phyloP scores from a whole-genome alignment of 1,140 invertebrate genomes.

The Macrobrachium rosenbergii region DNA sequence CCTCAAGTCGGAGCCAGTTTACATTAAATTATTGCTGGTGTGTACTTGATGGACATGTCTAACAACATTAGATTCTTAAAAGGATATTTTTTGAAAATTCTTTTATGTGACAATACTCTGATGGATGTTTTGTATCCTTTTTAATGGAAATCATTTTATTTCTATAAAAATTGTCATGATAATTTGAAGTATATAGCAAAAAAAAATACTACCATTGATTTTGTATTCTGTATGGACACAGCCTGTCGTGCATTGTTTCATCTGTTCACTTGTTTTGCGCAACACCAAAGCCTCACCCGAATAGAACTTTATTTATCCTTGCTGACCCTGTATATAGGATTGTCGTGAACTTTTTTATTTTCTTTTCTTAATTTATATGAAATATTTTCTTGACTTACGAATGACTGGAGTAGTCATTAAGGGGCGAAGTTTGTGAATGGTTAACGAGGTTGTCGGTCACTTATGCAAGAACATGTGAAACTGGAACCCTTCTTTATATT shows the following conservation, averaged over 20 bases:
- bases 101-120: no score
- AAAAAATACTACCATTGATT: not conserved
- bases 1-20: no score
- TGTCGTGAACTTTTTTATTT: constrained; percentile 48
- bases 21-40: no score
- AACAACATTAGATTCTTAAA: no score
- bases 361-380: constrained; percentile 47
- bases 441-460: constrained; percentile 46
- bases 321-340: constrained; percentile 57
- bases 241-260: constrained; percentile 1
- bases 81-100: no score
- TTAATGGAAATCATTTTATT: no score
- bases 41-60: no score
- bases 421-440: constrained; percentile 62
- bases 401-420: constrained; percentile 59
- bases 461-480: constrained; percentile 57
- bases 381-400: constrained; percentile 44
- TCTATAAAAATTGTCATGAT: no score
- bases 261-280: constrained; percentile 20
- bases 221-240: not conserved
- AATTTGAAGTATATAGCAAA: not conserved
- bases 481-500: constrained; percentile 46
- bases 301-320: constrained; percentile 35
- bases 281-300: constrained; percentile 50
- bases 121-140: no score